Evolutionary conservation across 2,113 vertebrate species (phyloP).

Genomic region (Oncorhynchus kisutch): DNA sequence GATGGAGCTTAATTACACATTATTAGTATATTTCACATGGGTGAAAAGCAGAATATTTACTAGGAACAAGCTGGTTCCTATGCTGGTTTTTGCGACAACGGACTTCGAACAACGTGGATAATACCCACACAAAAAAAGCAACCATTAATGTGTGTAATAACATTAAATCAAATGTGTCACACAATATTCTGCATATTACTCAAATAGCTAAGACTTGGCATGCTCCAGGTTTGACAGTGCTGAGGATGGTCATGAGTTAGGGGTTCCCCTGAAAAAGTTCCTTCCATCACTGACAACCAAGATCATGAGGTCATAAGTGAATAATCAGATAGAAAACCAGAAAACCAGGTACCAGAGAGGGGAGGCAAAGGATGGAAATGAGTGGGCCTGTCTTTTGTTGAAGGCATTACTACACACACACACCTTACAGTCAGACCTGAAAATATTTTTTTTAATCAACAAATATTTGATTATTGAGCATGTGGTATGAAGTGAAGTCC

Average conservation of each 20-base stretch:
- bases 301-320: too few species aligned
- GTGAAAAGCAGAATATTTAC: conserved; percentile 39
- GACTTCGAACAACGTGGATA: conserved; percentile 51
- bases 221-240: conserved; percentile 47
- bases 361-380: conserved; percentile 30
- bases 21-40: not conserved
- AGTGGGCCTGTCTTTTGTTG: conserved; percentile 48
- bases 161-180: conserved; percentile 62
- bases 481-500: not conserved
- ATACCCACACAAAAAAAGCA: conserved; percentile 62
- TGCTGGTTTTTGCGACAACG: conserved; percentile 60
- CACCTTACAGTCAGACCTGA: conserved; percentile 28
- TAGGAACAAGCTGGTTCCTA: conserved; percentile 57
- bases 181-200: conserved; percentile 60
- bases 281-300: too few species aligned
- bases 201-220: conserved; percentile 61
- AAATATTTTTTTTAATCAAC: not conserved
- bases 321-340: conserved; percentile 23
- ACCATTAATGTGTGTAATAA: conserved; percentile 56
- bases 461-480: conserved; percentile 22
- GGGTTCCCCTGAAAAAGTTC: too few species aligned
- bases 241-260: conserved; percentile 49
- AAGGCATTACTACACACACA: conserved; percentile 52
- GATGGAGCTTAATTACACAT: conserved; percentile 17
- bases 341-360: conserved; percentile 52